Percentiles rank a stretch among this genome's conserved stretches.
Conservation (phyloP, 1,140 invertebrate species). For the Nasonia giraulti region DNA sequence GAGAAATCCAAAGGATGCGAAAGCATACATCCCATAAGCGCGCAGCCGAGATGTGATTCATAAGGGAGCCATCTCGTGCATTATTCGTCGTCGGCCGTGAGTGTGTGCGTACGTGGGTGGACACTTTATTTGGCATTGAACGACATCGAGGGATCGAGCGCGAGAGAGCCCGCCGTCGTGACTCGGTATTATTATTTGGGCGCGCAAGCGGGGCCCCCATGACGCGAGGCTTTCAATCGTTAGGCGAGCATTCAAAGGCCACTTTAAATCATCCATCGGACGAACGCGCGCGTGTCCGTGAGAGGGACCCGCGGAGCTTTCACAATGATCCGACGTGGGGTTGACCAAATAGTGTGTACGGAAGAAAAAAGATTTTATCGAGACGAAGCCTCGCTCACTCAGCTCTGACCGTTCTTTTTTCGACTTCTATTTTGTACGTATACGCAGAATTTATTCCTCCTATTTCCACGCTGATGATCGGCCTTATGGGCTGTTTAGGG, state of each 20-base stretch:
- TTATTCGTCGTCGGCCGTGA: not conserved
- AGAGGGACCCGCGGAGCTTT: constrained; percentile 25
- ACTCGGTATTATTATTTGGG: constrained; percentile 67
- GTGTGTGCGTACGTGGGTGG: constrained; percentile 63
- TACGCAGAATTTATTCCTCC: constrained; percentile 2
- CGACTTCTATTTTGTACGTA: not conserved
- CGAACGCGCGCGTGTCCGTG: constrained; percentile 15
- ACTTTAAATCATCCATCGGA: constrained; percentile 51
- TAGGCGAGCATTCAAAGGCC: constrained; percentile 69
- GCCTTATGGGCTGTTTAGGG: not conserved
- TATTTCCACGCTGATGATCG: not conserved
- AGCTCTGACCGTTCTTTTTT: not conserved
- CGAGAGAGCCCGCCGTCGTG: constrained; percentile 67
- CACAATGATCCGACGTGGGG: constrained; percentile 29
- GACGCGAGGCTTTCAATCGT: constrained; percentile 69
- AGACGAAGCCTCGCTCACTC: not conserved
- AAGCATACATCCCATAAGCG: constrained; percentile 17
- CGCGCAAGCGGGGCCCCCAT: constrained; percentile 58
- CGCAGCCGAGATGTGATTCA: not conserved
- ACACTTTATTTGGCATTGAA: constrained; percentile 68
- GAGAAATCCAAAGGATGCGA: constrained; percentile 34
- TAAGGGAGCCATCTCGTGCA: not conserved
- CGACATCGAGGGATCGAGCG: constrained; percentile 60
- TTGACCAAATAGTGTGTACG: constrained; percentile 33
- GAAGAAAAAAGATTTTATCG: constrained; percentile 40